Evolutionary conservation across 2,888 invertebrate genomes (phyloP).

Genomic region (Dioctria rufipes): DNA sequence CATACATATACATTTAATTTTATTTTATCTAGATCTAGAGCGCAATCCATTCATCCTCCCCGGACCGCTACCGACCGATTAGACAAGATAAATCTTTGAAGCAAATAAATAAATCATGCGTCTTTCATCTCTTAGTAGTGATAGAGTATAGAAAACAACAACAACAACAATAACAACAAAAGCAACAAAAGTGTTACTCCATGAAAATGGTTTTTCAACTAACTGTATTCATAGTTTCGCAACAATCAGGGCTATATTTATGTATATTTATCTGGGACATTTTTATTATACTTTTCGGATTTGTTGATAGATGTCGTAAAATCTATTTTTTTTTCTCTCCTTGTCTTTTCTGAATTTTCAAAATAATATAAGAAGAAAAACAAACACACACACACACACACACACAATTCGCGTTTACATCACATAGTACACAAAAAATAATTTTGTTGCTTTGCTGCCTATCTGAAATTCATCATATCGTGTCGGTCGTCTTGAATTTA

Average conservation of each 20-base stretch:
- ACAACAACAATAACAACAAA: neutral
- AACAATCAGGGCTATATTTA: slow-evolving; percentile 42
- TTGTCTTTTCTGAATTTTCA: slow-evolving; percentile 22
- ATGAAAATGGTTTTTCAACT: too few species aligned
- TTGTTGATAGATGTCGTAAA: slow-evolving; percentile 21
- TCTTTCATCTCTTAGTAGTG: slow-evolving; percentile 3
- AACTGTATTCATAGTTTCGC: neutral
- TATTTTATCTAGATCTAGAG: slow-evolving; percentile 22
- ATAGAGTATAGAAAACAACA: neutral
- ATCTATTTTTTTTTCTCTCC: neutral
- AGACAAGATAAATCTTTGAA: slow-evolving; percentile 35
- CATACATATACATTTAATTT: neutral
- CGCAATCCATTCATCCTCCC: too few species aligned
- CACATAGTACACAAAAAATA: too few species aligned
- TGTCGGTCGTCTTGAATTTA: neutral
- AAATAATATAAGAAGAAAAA: neutral
- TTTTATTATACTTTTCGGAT: slow-evolving; percentile 36
- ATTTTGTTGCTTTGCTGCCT: neutral
- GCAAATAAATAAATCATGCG: slow-evolving; percentile 31
- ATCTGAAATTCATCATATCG: slow-evolving; percentile 10
- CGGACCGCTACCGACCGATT: neutral
- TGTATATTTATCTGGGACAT: slow-evolving; percentile 46
- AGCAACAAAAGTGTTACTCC: neutral
- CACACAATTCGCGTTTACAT: too few species aligned
- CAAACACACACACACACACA: too few species aligned